phyloP scores from a whole-genome alignment of 2,888 invertebrate genomes.

The Lithodes maja region DNA sequence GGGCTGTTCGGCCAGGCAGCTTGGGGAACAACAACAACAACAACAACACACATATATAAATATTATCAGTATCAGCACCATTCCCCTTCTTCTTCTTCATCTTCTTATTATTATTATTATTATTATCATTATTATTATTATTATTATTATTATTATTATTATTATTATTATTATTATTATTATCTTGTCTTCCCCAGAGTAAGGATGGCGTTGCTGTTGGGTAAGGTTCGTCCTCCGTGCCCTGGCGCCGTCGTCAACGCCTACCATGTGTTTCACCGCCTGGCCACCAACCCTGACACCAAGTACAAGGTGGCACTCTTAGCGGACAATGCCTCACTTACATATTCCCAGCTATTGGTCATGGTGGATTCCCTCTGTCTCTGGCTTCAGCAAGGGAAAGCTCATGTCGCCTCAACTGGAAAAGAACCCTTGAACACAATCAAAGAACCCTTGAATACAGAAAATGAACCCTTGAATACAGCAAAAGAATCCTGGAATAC shows the following conservation, averaged over 20 bases:
- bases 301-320: conserved; percentile 46
- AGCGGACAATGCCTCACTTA: conserved; percentile 21
- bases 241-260: background rate
- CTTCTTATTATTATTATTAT: background rate
- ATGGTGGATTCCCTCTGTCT: conserved; percentile 48
- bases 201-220: conserved; percentile 57
- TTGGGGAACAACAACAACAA: too few relatives aligned
- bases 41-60: too few relatives aligned
- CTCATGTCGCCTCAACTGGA: background rate
- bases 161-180: background rate
- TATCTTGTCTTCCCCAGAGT: background rate
- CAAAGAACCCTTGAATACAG: background rate
- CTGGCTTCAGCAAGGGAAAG: conserved; percentile 26
- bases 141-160: background rate
- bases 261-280: conserved; percentile 45
- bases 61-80: too few relatives aligned
- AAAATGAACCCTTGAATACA: background rate
- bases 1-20: too few relatives aligned
- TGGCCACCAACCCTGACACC: conserved; percentile 36
- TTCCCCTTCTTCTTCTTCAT: background rate
- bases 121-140: background rate
- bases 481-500: background rate
- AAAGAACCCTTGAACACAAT: background rate
- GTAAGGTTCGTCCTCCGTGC: background rate
- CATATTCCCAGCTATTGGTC: conserved; percentile 27